Evolutionary conservation across 1,140 invertebrate species (phyloP), one percentile per base, ranked within the genome.

Genomic region (Drosophila mojavensis): DNA sequence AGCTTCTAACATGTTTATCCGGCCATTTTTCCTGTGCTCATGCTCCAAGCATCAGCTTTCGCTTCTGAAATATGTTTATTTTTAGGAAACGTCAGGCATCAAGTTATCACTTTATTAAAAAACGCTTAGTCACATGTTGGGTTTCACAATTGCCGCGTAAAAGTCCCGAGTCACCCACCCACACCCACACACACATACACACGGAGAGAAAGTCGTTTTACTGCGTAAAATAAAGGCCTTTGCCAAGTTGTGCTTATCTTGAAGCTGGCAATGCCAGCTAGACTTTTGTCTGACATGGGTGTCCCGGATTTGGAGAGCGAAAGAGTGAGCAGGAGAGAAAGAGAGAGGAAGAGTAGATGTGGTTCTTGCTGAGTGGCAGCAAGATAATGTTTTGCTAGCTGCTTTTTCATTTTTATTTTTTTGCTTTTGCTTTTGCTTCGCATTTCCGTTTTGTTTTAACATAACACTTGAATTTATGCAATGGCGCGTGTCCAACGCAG

Each of bases 381-480:
- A 62, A 72, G 81, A 85, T 85, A 85, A 85, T 85, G 81, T 85
- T 39, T 72, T 75, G 79, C 78, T 81, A 81, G 78, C 79, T 39
- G 36, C 36, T 39, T 39, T 39, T 39, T 39, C 11, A 39, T 39
- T 39, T 13, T 39, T 1, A 17, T 3, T 85, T 75, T 77, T 79
- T 76, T 24, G 1, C 1, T 2, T 75, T 77, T 79, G 72, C 67
- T 81, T 75, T 79, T 76, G 71, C 67, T 73, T 79, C 83, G 83
- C 79, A 86, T 88, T 86, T 86, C 82, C 82, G 82, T 77, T 86
- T 88, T 86, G 83, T 88, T 86, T 86, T 86, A 85, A 86, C 84
- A 85, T 88, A 79, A 86, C 84, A 88, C 82, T 85, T 88, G 82
- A 85, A 85, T 88, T 88, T 88, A 88, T 85, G 82, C 82, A 86